A percentile compares a stretch with the other conserved stretches of the same genome.
phyloP scores from a whole-genome alignment of 2,888 invertebrate genomes.

The Oscheius onirici region DNA sequence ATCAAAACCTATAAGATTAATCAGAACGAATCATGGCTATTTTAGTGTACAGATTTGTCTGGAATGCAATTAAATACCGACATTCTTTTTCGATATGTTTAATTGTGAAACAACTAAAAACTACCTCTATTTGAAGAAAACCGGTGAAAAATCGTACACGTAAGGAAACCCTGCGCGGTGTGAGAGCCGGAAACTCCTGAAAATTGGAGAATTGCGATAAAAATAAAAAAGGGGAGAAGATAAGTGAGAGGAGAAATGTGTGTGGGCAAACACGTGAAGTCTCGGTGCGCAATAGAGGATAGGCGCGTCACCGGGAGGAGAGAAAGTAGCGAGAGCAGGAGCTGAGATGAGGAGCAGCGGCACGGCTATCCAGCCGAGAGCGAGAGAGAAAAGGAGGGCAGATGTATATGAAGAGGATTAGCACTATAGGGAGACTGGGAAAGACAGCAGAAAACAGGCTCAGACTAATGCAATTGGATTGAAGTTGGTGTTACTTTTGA shows the following conservation, averaged over 20 bases:
- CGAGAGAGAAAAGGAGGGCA: not conserved
- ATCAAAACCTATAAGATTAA: too few relatives aligned
- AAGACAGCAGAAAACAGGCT: not conserved
- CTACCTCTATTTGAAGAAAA: slow-evolving; percentile 6
- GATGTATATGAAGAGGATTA: slow-evolving; percentile 34
- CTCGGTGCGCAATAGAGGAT: not conserved
- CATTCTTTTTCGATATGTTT: too few relatives aligned
- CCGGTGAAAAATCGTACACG: slow-evolving; percentile 17
- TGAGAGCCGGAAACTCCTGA: not conserved
- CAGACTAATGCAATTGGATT: not conserved
- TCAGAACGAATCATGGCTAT: too few relatives aligned
- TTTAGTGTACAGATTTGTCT: too few relatives aligned
- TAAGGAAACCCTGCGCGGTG: slow-evolving; percentile 19
- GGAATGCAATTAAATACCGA: too few relatives aligned
- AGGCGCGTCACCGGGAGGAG: not conserved
- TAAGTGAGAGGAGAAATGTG: not conserved
- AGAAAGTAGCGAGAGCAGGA: not conserved
- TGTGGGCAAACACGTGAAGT: slow-evolving; percentile 9
- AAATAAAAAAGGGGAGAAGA: not conserved
- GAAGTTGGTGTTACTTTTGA: not conserved
- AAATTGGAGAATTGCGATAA: not conserved
- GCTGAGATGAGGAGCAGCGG: not conserved
- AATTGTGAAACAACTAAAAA: too few relatives aligned
- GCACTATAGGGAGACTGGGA: not conserved
- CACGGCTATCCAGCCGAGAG: not conserved